Percentiles rank a stretch among this genome's conserved stretches.
These are phyloP conservation scores for Tachycineta bicolor DNA, from an alignment of 2,113 vertebrate species.

Conservation along the genomic window DNA sequence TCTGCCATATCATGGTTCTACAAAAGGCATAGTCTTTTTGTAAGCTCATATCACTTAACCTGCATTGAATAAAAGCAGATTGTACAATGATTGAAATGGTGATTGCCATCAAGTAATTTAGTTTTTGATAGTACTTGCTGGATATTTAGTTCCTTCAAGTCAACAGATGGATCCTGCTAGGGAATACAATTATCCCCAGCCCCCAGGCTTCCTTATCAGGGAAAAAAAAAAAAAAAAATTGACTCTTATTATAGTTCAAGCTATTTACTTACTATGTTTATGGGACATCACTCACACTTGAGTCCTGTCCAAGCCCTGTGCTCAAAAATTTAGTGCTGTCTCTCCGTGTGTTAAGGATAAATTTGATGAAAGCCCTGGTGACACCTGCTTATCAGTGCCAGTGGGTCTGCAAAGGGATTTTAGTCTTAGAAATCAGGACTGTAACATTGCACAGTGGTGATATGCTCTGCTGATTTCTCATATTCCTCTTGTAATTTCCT, in stretches of 20 bases:
- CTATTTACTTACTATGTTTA: background rate
- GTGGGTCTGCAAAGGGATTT: background rate
- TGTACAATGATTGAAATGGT: background rate
- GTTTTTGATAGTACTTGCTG: background rate
- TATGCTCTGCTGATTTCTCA: background rate
- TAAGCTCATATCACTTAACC: background rate
- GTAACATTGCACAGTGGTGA: background rate
- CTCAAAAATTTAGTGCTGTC: background rate
- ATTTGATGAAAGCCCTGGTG: background rate
- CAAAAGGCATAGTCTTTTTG: background rate
- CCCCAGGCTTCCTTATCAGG: background rate
- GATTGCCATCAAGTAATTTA: background rate
- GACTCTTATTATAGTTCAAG: background rate
- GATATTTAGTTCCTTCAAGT: background rate
- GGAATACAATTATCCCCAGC: background rate
- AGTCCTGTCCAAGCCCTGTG: background rate
- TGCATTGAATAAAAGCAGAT: background rate
- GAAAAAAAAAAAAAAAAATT: background rate
- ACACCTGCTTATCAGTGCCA: background rate
- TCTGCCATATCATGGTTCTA: background rate
- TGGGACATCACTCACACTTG: background rate
- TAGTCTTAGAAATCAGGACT: background rate
- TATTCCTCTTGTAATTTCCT: slow-evolving; percentile 6
- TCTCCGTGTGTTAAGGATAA: background rate
- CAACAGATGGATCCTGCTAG: background rate